Conservation (phyloP, 1,140 invertebrate species). For the Orchestia grillus region DNA sequence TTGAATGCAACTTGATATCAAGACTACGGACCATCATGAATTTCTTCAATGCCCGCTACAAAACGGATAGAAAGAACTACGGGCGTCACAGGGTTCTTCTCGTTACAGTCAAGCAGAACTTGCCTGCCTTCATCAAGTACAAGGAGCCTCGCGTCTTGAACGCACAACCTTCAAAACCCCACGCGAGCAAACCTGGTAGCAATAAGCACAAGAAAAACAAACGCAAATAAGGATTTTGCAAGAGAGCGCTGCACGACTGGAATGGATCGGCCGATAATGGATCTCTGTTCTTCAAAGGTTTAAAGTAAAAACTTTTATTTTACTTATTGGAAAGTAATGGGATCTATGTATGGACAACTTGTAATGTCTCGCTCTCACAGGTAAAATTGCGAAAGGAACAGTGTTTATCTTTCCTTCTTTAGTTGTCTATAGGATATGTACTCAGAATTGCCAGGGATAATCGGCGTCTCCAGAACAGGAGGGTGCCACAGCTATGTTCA, state of each 20-base stretch:
- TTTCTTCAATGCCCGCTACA: slow-evolving; percentile 64
- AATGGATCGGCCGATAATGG: too few species aligned
- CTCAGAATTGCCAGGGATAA: too few species aligned
- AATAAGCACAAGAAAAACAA: not conserved
- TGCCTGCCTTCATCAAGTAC: slow-evolving; percentile 81
- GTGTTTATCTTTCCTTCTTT: too few species aligned
- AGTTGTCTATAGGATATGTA: too few species aligned
- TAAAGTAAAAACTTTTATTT: too few species aligned
- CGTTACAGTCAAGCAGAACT: slow-evolving; percentile 79
- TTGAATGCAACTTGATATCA: slow-evolving; percentile 77
- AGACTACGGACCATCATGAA: slow-evolving; percentile 74
- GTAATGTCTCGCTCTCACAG: not conserved
- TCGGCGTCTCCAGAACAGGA: too few species aligned
- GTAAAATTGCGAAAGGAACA: not conserved
- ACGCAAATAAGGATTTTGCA: not conserved
- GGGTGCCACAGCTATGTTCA: too few species aligned
- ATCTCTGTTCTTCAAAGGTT: too few species aligned
- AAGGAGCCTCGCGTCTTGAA: slow-evolving; percentile 70
- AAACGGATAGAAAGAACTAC: slow-evolving; percentile 77
- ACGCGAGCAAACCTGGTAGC: not conserved
- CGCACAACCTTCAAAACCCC: not conserved
- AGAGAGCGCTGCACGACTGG: too few species aligned
- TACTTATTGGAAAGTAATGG: too few species aligned
- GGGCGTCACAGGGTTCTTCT: slow-evolving; percentile 79
- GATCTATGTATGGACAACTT: not conserved